Conservation (phyloP, 2,888 invertebrate species). For the Chrysotoxum bicinctum region DNA sequence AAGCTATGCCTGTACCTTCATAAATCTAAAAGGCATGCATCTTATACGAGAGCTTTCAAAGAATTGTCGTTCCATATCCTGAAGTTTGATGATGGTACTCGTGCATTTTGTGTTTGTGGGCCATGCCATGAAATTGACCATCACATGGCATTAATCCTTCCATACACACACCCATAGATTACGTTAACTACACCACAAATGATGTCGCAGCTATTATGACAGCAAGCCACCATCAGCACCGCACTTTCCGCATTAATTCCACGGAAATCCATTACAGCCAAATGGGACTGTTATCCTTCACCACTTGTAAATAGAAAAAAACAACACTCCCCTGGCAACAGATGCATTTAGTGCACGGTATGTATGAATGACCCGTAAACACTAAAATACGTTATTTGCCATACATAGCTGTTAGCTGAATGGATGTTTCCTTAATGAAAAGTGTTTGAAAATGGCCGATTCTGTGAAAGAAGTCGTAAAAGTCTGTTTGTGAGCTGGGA, state of each 20-base stretch:
- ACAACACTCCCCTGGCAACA: constrained; percentile 13
- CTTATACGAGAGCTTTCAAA: neutral
- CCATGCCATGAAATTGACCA: constrained; percentile 8
- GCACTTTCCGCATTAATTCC: constrained; percentile 15
- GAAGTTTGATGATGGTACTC: constrained; percentile 4
- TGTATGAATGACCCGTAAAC: constrained; percentile 27
- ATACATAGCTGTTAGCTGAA: neutral
- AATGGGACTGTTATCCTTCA: constrained; percentile 15
- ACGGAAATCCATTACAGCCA: constrained; percentile 34
- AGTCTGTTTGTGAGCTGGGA: constrained; percentile 18
- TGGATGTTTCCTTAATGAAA: neutral
- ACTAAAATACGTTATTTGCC: neutral
- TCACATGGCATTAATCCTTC: constrained; percentile 18
- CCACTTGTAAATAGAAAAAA: constrained; percentile 9
- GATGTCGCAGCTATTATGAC: constrained; percentile 17
- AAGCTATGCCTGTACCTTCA: neutral
- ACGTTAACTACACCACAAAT: constrained; percentile 29
- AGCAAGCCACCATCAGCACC: neutral
- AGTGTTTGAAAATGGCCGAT: neutral
- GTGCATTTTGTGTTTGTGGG: constrained; percentile 11
- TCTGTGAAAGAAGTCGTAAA: neutral
- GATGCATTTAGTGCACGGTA: constrained; percentile 15
- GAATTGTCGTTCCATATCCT: constrained; percentile 1
- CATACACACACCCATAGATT: constrained; percentile 1
- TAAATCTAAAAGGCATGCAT: neutral